Evolutionary conservation across 2,888 invertebrate species (phyloP), one percentile per base, ranked within the genome.

Genomic region (Nasonia oneida): DNA sequence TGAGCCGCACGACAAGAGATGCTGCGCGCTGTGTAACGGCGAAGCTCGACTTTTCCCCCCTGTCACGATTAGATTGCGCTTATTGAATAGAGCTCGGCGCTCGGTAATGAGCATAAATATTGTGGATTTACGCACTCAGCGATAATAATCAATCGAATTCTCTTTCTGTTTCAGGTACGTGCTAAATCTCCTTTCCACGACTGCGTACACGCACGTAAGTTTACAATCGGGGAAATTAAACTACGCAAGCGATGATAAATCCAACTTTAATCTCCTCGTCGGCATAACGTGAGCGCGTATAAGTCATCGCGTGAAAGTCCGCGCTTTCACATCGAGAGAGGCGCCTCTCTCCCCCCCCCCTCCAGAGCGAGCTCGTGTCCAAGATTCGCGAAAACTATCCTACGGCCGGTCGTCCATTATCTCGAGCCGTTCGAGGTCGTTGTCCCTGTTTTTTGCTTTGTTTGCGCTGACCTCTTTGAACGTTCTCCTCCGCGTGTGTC

Each of bases 241-340:
- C 67, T 29, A 67, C 67, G n/a, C 14, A 33, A 33, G 33, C 29
- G 67, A 67, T 29, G 67, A 67, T 67, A 67, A 67, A 67, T 67
- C 29, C 29, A 15, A 67, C 2, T 33, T 67, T 67, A 67, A 67
- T 29, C 15, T 67, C 2, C 33, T 14, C 0, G 12, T 14, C 0
- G 12, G 14, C 14, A 15, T n/a, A 57, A 57, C 37, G 37, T 37
- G 76, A 61, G 77, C 57, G 8, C 50, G 23, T 53, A 23, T 80
- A 80, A 80, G 70, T 80, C 71, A 71, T 53, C 33, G 39, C 70
- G 80, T 71, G 80, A 80, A 80, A 80, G 71, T 80, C n/a, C 6
- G 53, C 37, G 37, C 70, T 78, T 78, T 78, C 78, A 78, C 78
- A 42, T 67, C 42, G 12, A 8, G 29, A 6, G 37, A 6, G 37